Base-by-base conservation (phyloP, 2,797 vertebrate genomes). In the Erpetoichthys calabaricus region DNA sequence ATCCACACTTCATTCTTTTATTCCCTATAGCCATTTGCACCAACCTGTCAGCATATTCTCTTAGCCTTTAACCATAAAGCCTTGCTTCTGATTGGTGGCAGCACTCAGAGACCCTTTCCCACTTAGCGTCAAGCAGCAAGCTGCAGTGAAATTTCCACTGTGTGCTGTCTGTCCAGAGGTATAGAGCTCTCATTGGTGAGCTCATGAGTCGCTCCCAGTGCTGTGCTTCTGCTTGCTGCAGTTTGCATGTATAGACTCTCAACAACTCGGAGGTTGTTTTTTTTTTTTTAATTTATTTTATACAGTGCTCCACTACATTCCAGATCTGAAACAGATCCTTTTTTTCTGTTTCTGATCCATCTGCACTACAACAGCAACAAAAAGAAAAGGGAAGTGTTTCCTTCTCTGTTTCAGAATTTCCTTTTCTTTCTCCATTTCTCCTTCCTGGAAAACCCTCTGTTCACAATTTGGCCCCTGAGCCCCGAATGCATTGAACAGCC, bases 81-180 rank as follows among this genome's bases (percentile, higher is more conserved):
- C 61, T 62, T 57, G 64, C 62, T 66, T 63, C 66, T 69, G 67
- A 71, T 75, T 70, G 73, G 69, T 57, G 46, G 42, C 64, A 56
- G 59, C 61, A 53, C 57, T 58, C 56, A 54, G 54, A 42, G 61
- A 56, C 57, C 57, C 63, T 59, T 60, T 61, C 55, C 50, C 60
- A 47, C 62, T 58, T 64, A 62, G 66, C 62, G 65, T 59, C 55
- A 60, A 57, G 65, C 64, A 61, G 58, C 62, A 65, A 67, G 56
- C 57, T 58, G 52, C 62, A 51, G 49, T 51, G 25, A 8, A 51
- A 3, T 51, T 25, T 25, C 25, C 25, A 25, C 25, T 25, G 25
- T 25, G 25, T 25, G 25, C 25, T 25, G 25, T 25, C 2, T 25
- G 25, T 25, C 25, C 25, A 25, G 25, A 25, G 25, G 25, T 25